phyloP scores from a whole-genome alignment of 2,797 vertebrate genomes.

The Etheostoma perlongum region DNA sequence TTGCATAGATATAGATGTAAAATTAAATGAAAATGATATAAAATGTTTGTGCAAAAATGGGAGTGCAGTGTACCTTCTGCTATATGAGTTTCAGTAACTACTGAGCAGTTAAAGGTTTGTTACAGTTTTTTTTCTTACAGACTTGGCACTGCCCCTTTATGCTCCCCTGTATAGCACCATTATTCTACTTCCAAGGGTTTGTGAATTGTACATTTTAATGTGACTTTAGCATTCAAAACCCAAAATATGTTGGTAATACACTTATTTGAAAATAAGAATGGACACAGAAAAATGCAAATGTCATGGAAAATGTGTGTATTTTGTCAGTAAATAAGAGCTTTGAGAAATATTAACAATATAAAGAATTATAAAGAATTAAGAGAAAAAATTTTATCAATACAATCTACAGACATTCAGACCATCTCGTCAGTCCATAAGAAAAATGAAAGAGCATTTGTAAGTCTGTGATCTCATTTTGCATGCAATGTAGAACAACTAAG shows the following conservation, averaged over 20 bases:
- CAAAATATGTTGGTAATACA: neutral
- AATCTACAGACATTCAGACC: neutral
- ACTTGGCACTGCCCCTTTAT: neutral
- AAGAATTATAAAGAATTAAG: neutral
- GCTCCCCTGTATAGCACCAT: neutral
- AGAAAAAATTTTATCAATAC: neutral
- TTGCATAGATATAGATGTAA: no score
- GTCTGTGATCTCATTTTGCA: slow-evolving; percentile 8
- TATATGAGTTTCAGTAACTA: neutral
- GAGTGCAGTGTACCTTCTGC: neutral
- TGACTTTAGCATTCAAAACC: neutral
- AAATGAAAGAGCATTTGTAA: neutral
- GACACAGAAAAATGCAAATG: neutral
- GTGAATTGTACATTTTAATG: neutral
- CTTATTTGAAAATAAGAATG: neutral
- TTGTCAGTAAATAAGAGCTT: neutral
- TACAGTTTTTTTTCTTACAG: neutral
- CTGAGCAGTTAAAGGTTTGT: neutral
- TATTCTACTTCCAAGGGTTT: neutral
- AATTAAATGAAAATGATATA: neutral
- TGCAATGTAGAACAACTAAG: slow-evolving; percentile 1
- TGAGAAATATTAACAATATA: neutral
- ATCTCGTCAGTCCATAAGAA: neutral
- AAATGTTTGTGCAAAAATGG: neutral
- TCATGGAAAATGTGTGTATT: neutral